Evolutionary conservation across 2,888 invertebrate genomes (phyloP), one percentile per base, ranked within the genome.

Genomic region (Branchipolynoe longqiensis): DNA sequence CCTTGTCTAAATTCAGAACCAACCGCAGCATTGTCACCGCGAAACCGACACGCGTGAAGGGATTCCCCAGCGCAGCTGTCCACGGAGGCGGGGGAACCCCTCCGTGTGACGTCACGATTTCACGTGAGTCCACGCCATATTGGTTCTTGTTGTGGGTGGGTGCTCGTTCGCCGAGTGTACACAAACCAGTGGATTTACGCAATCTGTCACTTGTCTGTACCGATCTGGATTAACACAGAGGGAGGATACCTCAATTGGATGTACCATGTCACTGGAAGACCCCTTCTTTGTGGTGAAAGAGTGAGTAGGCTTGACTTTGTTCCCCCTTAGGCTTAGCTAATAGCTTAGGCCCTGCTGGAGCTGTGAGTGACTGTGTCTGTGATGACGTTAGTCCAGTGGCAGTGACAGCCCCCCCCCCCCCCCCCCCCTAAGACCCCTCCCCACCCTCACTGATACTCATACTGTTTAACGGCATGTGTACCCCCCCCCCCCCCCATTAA

Each of bases 241-340:
- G 25, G 78, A 78, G 54, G 25, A 25, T 41, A 54, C 78, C 78
- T 38, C 25, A 48, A 84, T 56, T 84, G 28, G 6, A 84, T 84
- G 84, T 69, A 69, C 69, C 33, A 98, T 98, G 98, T 97, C 98
- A 96, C 96, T 98, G 95, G 98, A 98, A 95, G 98, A 98, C 95
- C 98, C 98, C 90, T 98, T 98, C 95, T 98, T 98, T 96, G 98
- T 98, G 94, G 98, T 98, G 92, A 98, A 98, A 96, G 98, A 98
- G 98, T 98, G 96, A 97, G 98, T 96, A 69, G 59, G 22, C 69
- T 8, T 38, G 22, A 22, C 33, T 69, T 69, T 69, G 14, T 69
- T 69, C 38, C 38, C n/a, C n/a, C n/a, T n/a, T n/a, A n/a, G n/a
- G n/a, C n/a, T n/a, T n/a, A n/a, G n/a, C n/a, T n/a, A n/a, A n/a